Conservation (phyloP, 2,113 vertebrate genomes). For the Morone chrysops region DNA sequence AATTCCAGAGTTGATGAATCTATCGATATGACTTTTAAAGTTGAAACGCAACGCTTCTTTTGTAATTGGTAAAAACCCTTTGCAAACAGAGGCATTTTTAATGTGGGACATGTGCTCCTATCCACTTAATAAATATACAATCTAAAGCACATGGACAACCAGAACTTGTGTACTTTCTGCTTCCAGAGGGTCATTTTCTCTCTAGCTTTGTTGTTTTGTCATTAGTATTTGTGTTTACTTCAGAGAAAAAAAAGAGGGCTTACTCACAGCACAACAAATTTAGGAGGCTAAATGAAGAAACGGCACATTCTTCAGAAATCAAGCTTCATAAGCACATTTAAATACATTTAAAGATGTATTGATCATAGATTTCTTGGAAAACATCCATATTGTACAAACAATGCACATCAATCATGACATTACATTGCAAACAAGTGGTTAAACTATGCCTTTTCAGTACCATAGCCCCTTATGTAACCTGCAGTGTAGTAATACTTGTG, state of each 20-base stretch:
- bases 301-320: conserved; percentile 7
- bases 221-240: conserved; percentile 45
- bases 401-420: not conserved
- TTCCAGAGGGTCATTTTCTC: conserved; percentile 17
- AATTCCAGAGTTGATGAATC: conserved; percentile 13
- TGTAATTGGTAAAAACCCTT: conserved; percentile 20
- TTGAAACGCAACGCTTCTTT: conserved; percentile 8
- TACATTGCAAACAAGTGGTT: not conserved
- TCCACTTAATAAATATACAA: conserved; percentile 55
- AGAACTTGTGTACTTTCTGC: conserved; percentile 27
- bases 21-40: conserved; percentile 24
- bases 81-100: conserved; percentile 40
- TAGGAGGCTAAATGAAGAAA: conserved; percentile 14
- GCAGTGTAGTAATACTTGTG: not conserved
- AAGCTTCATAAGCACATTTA: conserved; percentile 6
- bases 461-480: conserved; percentile 16
- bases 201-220: conserved; percentile 45
- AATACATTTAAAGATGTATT: conserved; percentile 19
- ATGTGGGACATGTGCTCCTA: conserved; percentile 29
- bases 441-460: conserved; percentile 6
- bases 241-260: conserved; percentile 15
- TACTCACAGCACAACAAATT: conserved; percentile 21
- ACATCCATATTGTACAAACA: conserved; percentile 13
- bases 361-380: not conserved
- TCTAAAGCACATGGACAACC: conserved; percentile 49